A percentile compares a stretch with the other conserved stretches of the same genome.
Evolutionary conservation across 2,797 vertebrate species (phyloP).

Genomic region (Vespertilio murinus): DNA sequence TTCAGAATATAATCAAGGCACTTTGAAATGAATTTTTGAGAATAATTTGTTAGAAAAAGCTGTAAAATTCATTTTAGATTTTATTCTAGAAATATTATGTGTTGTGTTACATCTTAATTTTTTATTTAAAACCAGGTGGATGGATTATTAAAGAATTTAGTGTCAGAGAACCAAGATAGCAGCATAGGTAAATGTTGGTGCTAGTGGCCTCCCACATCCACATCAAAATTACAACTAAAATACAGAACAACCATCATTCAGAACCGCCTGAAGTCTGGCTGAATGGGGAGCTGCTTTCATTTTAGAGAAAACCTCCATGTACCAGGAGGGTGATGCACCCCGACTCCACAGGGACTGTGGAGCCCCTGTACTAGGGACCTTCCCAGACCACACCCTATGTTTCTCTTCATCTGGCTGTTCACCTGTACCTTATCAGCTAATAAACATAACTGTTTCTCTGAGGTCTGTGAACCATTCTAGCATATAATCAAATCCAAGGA

Average conservation of each 20-base stretch:
- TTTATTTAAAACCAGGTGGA: conserved; percentile 24
- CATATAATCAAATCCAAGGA: not conserved
- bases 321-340: not conserved
- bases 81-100: not conserved
- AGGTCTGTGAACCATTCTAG: not conserved
- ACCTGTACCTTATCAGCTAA: not conserved
- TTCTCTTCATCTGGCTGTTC: not conserved
- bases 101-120: not conserved
- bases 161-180: not conserved
- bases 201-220: too few relatives aligned
- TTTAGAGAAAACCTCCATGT: not conserved
- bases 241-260: too few relatives aligned
- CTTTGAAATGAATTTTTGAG: conserved; percentile 2
- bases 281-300: not conserved
- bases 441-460: not conserved
- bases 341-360: not conserved
- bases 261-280: too few relatives aligned
- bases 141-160: conserved; percentile 14
- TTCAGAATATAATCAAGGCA: not conserved
- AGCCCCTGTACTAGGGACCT: not conserved
- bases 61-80: conserved; percentile 13
- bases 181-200: too few relatives aligned
- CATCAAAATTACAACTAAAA: too few relatives aligned
- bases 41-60: conserved; percentile 20
- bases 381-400: not conserved